Evolutionary conservation across 2,797 vertebrate species (phyloP), one percentile per base, ranked within the genome.

Genomic region (Dicrostonyx torquatus): DNA sequence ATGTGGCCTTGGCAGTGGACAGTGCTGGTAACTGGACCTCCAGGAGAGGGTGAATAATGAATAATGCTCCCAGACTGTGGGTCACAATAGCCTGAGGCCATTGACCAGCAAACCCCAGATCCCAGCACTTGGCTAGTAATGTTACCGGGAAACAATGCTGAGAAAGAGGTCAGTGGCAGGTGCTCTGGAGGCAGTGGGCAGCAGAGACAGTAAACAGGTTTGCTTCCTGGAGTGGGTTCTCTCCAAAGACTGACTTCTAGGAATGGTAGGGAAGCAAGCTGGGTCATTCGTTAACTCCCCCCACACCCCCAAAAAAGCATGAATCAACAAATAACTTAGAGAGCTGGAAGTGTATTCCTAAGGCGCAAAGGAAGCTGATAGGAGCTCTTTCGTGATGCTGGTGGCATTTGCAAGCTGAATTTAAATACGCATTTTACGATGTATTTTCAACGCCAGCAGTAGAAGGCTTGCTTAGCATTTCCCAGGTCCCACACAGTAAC

Each of bases 1-100:
- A 11, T 72, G 58, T 95, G 84, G 70, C 10, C 80, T 66, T 0
- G 48, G 64, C 53, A 53, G 64, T 83, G 92, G 94, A n/a, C 50
- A 29, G 9, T 6, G 86, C 40, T 58, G 94, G 94, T 87, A 97
- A 95, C 85, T 91, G 94, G 76, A 94, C 76, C 60, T 93, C 40
- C 64, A 34, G 89, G n/a, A 50, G 29, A 0, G 80, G 22, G 11
- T 91, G 72, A 88, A 83, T 90, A 87, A 88, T 93, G 84, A 53
- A 43, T 0, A 1, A 43, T 40, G 48, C 22, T 94, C 87, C 91
- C 70, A 15, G 96, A 86, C 45, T 14, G 50, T 24, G 64, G 95
- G 93, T 88, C 89, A 48, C 8, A 85, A 92, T 11, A 75, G 72
- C 1, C 20, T 10, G 0, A 96, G 87, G 89, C 68, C 0, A 0